Evolutionary conservation across 2,113 vertebrate genomes (phyloP).

Genomic region (Phrynocephalus versicolor): DNA sequence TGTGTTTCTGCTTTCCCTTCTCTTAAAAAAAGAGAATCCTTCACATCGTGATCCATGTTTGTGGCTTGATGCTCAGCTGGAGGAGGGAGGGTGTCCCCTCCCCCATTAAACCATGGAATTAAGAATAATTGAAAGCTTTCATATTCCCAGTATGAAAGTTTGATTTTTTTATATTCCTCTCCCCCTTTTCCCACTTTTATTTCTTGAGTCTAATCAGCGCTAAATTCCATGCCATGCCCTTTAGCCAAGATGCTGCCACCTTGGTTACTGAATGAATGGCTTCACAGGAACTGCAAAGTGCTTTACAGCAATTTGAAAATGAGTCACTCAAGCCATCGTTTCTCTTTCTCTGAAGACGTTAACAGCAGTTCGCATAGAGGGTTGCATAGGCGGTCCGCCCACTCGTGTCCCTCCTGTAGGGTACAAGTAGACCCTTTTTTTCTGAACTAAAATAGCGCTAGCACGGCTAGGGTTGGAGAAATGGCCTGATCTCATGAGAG

Average conservation of each 20-base stretch:
- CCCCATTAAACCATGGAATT: conserved; percentile 7
- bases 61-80: conserved; percentile 5
- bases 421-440: background rate
- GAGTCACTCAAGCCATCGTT: background rate
- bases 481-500: background rate
- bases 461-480: background rate
- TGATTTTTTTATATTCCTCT: background rate
- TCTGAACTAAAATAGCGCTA: background rate
- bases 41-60: conserved; percentile 24
- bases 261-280: background rate
- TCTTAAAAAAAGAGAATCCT: too few relatives aligned
- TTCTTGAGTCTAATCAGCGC: background rate
- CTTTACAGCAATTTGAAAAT: background rate
- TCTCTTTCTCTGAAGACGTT: background rate
- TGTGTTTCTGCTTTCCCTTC: too few relatives aligned
- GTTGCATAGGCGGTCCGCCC: background rate
- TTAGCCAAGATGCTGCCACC: accelerated
- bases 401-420: background rate
- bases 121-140: background rate
- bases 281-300: background rate
- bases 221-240: background rate
- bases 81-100: conserved; percentile 19
- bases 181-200: background rate
- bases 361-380: background rate
- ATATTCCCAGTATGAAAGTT: background rate